These are phyloP conservation scores for Clupea harengus DNA, from an alignment of 2,113 vertebrate species.

Conservation along the genomic window DNA sequence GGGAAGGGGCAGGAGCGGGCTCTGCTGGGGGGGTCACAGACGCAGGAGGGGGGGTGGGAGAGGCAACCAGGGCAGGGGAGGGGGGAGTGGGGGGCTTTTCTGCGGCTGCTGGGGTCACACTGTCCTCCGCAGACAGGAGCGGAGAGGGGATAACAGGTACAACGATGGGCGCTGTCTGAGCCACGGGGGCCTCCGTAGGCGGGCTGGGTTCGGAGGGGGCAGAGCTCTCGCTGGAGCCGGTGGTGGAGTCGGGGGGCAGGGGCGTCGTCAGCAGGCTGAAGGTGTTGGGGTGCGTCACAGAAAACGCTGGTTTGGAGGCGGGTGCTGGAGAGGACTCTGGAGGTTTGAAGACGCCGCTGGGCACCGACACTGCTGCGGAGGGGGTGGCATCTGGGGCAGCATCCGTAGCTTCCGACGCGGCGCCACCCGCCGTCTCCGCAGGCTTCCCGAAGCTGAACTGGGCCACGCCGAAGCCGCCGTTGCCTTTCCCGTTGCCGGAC, in stretches of 20 bases:
- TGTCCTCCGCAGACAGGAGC: not conserved
- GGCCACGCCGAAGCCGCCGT: slow-evolving; percentile 57
- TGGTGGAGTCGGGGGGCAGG: slow-evolving; percentile 39
- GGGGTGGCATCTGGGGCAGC: slow-evolving; percentile 39
- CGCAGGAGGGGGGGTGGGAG: slow-evolving; percentile 40
- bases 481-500: slow-evolving; percentile 29
- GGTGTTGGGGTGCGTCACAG: slow-evolving; percentile 57
- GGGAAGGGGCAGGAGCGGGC: not conserved
- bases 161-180: not conserved
- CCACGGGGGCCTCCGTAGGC: slow-evolving; percentile 25
- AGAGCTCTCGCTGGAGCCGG: slow-evolving; percentile 39
- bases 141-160: slow-evolving; percentile 5
- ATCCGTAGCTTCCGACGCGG: slow-evolving; percentile 38
- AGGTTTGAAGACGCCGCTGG: slow-evolving; percentile 58
- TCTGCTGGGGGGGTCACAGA: slow-evolving; percentile 25
- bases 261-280: slow-evolving; percentile 53
- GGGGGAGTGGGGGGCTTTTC: slow-evolving; percentile 14
- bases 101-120: not conserved
- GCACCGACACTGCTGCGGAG: slow-evolving; percentile 15
- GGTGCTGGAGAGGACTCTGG: slow-evolving; percentile 57
- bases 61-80: slow-evolving; percentile 5
- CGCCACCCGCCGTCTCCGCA: slow-evolving; percentile 46
- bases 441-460: slow-evolving; percentile 57
- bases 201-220: not conserved
- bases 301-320: slow-evolving; percentile 62